phyloP scores from a whole-genome alignment of 1,140 invertebrate genomes.

The Contarinia nasturtii region DNA sequence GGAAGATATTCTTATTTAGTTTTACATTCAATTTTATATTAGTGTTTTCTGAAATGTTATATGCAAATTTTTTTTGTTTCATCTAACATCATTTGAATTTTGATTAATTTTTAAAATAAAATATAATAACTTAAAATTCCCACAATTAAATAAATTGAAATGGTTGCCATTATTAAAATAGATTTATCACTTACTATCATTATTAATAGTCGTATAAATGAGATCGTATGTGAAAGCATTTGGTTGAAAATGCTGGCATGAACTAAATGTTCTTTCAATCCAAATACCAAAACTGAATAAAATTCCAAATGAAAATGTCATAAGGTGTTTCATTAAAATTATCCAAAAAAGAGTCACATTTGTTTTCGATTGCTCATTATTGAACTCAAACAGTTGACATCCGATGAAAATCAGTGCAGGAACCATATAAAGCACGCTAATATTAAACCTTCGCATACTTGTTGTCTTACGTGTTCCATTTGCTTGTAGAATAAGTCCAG shows the following conservation, averaged over 20 bases:
- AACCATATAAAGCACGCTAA: conserved; percentile 94
- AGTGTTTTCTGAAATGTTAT: too few species aligned
- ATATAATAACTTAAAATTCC: too few species aligned
- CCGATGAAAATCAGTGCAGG: conserved; percentile 89
- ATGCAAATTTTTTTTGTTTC: too few species aligned
- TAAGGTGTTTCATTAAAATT: conserved; percentile 83
- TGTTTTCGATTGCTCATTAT: conserved; percentile 32
- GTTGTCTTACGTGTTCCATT: conserved; percentile 83
- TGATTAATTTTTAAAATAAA: too few species aligned
- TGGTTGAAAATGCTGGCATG: conserved; percentile 69
- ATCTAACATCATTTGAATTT: too few species aligned
- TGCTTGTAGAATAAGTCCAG: conserved; percentile 71
- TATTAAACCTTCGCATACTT: conserved; percentile 95
- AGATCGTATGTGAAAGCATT: conserved; percentile 34
- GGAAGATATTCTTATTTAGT: too few species aligned
- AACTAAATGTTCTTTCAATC: conserved; percentile 88
- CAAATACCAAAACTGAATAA: conserved; percentile 96
- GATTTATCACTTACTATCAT: too few species aligned
- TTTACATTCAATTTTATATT: too few species aligned
- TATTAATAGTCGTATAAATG: conserved; percentile 35
- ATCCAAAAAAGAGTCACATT: conserved; percentile 53
- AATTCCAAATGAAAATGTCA: conserved; percentile 87
- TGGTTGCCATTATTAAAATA: too few species aligned
- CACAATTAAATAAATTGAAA: too few species aligned
- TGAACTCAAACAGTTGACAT: conserved; percentile 83